These are phyloP conservation scores for Spilogale gracilis DNA, from an alignment of 2,113 vertebrate genomes.

Conservation along the genomic window DNA sequence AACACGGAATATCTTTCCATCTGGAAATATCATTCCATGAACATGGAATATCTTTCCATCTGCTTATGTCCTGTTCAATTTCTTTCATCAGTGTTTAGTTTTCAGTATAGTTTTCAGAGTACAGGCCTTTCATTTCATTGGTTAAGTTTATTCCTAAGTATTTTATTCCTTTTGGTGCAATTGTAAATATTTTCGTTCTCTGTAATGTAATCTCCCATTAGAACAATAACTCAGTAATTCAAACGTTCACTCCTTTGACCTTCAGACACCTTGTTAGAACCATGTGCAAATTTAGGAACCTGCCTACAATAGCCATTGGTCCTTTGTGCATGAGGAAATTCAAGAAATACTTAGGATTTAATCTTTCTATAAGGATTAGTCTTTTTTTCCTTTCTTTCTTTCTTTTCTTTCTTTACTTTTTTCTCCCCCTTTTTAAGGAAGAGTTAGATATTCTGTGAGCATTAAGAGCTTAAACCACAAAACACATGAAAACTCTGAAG, in stretches of 20 bases:
- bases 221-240: slow-evolving; percentile 50
- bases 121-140: neutral
- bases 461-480: neutral
- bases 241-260: slow-evolving; percentile 9
- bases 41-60: neutral
- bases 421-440: neutral
- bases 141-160: neutral
- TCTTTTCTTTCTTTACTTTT: neutral
- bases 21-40: neutral
- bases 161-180: neutral
- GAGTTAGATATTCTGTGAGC: neutral
- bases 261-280: slow-evolving; percentile 51
- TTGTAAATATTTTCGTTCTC: slow-evolving; percentile 27
- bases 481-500: neutral
- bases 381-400: neutral
- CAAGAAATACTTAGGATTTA: neutral
- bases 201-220: slow-evolving; percentile 51
- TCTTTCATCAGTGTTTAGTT: neutral
- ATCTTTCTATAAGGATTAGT: neutral
- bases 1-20: neutral
- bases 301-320: neutral
- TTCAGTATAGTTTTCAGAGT: neutral
- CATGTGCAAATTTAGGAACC: neutral
- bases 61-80: neutral
- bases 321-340: neutral